Evolutionary conservation across 2,888 invertebrate species (phyloP), one percentile per base, ranked within the genome.

Genomic region (Scaptomyza caliginosa): DNA sequence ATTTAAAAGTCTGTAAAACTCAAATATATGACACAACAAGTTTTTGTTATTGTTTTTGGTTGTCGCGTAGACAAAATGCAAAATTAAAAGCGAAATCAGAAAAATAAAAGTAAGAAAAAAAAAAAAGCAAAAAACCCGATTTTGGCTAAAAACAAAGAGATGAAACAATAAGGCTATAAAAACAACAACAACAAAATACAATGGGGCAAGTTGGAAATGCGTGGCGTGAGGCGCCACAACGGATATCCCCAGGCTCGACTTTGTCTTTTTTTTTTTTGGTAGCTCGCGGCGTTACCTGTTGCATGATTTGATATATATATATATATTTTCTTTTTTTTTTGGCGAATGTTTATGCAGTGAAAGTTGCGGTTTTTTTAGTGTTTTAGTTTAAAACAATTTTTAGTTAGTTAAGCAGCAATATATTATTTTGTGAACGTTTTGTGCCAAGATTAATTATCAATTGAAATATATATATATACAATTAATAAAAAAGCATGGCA

Each of bases 21-120:
- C 28, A 11, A 42, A 13, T 60, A 73, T 69, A 70, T 84, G 81
- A 86, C 81, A 86, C 81, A 80, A 80, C 85, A 55, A 66, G 74
- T 64, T 71, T 74, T 38, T 40, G 62, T 68, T 62, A 4, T 21
- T n/a, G n/a, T n/a, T n/a, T 28, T 69, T 43, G 39, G 59, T 62
- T 56, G 40, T 52, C n/a, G 24, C 26, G 21, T 13, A 54, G 65
- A 62, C 64, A 39, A 73, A 79, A 81, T 75, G 75, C 74, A 56
- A 78, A 77, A 85, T 69, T 57, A 82, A 85, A 82, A 82, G 60
- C 71, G 64, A 68, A 65, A 76, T 50, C 65, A 62, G 34, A 16
- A 74, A 72, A n/a, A 84, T 71, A 62, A 75, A 72, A 63, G 52
- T 45, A 42, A 40, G 30, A 34, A 43, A 43, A 48, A 46, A 16